phyloP scores from a whole-genome alignment of 2,113 vertebrate species.

The Mormoops blainvillei region DNA sequence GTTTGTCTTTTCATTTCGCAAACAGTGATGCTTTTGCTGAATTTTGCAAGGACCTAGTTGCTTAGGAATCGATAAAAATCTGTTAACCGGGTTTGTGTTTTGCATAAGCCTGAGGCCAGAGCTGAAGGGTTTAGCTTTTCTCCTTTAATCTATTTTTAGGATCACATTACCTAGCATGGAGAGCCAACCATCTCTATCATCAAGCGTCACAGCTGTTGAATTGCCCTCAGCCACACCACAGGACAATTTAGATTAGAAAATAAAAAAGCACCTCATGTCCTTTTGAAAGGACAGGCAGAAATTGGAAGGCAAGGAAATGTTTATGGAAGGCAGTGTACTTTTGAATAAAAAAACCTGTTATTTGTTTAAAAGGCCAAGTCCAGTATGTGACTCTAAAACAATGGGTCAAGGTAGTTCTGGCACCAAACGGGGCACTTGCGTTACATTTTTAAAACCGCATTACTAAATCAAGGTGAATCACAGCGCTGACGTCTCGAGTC shows the following conservation, averaged over 20 bases:
- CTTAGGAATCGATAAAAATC: neutral
- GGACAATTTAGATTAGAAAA: neutral
- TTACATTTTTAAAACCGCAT: neutral
- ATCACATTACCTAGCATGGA: slow-evolving; percentile 9
- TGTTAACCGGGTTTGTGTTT: slow-evolving; percentile 2
- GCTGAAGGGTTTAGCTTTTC: neutral
- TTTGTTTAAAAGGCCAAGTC: neutral
- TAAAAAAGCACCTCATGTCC: neutral
- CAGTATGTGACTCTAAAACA: neutral
- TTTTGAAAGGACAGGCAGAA: neutral
- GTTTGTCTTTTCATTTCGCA: too few relatives aligned
- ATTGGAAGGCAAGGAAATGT: neutral
- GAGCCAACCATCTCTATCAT: neutral
- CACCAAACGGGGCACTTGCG: neutral
- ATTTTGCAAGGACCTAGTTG: neutral
- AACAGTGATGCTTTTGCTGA: neutral
- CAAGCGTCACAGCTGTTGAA: neutral
- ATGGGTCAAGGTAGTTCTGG: neutral
- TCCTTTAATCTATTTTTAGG: slow-evolving; percentile 40
- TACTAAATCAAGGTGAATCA: neutral
- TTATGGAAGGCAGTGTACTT: neutral
- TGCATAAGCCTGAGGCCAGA: neutral
- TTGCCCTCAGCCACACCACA: neutral
- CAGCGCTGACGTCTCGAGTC: neutral
- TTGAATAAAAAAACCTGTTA: neutral